phyloP scores from a whole-genome alignment of 2,888 invertebrate genomes.

The Loripinus fragilis region DNA sequence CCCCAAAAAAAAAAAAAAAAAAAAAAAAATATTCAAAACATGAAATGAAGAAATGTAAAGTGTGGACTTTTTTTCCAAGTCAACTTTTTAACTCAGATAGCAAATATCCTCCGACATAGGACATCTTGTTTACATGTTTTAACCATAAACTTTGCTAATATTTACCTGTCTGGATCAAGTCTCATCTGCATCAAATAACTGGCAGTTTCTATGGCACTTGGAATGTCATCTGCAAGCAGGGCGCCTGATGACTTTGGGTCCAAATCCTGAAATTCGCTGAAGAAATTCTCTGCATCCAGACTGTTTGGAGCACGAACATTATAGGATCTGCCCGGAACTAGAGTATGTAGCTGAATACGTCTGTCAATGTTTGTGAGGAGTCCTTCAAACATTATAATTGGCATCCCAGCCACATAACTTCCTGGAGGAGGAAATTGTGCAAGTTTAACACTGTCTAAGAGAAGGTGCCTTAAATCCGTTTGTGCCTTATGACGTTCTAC shows the following conservation, averaged over 20 bases:
- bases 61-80: no score
- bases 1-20: no score
- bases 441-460: not conserved
- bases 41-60: no score
- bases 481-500: slow-evolving; percentile 24
- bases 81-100: no score
- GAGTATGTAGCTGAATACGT: slow-evolving; percentile 21
- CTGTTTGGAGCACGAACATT: slow-evolving; percentile 36
- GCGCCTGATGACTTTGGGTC: slow-evolving; percentile 19
- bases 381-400: slow-evolving; percentile 44
- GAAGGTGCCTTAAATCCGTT: slow-evolving; percentile 29
- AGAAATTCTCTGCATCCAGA: slow-evolving; percentile 39
- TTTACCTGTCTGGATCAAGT: slow-evolving; percentile 14
- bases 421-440: slow-evolving; percentile 9
- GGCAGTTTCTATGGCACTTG: slow-evolving; percentile 5
- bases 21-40: no score
- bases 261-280: slow-evolving; percentile 19
- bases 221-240: not conserved
- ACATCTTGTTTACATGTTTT: no score
- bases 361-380: slow-evolving; percentile 44
- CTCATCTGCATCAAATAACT: not conserved
- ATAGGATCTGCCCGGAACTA: slow-evolving; percentile 12
- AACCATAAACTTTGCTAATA: not conserved
- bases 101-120: no score
- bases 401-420: slow-evolving; percentile 36